Percentiles rank a stretch among this genome's conserved stretches.
Evolutionary conservation across 2,113 vertebrate genomes (phyloP).

Genomic region (Sorex fumeus): DNA sequence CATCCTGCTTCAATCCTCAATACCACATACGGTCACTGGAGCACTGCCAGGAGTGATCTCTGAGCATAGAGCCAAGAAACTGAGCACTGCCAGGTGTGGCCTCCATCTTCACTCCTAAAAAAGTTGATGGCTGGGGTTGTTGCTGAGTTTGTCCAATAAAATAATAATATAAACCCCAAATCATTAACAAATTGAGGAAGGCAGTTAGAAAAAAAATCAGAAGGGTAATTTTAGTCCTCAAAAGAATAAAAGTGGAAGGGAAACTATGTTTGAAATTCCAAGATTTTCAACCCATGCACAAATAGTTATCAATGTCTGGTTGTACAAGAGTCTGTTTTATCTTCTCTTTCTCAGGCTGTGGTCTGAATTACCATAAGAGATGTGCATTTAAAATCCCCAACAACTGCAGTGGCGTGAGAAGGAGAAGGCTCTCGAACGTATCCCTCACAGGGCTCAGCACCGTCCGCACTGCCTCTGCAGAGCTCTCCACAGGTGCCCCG

Average conservation of each 20-base stretch:
- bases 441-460: conserved; percentile 93
- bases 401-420: conserved; percentile 96
- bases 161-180: conserved; percentile 24
- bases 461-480: conserved; percentile 92
- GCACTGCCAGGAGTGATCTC: too few species aligned
- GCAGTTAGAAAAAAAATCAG: conserved; percentile 6
- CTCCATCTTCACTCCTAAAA: background rate
- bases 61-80: too few species aligned
- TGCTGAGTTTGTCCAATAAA: background rate
- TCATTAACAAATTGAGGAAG: background rate
- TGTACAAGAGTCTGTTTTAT: conserved; percentile 51
- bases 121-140: background rate
- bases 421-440: conserved; percentile 95
- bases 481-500: conserved; percentile 88
- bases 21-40: too few species aligned
- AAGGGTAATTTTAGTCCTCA: conserved; percentile 53
- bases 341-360: conserved; percentile 92
- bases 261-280: conserved; percentile 24
- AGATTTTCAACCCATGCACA: conserved; percentile 17
- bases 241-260: conserved; percentile 36
- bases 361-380: conserved; percentile 98
- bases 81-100: too few species aligned
- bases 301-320: conserved; percentile 49
- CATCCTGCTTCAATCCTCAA: too few species aligned
- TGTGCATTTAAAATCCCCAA: conserved; percentile 99